Evolutionary conservation across 2,797 vertebrate genomes (phyloP).

Genomic region (Pitangus sulphuratus): DNA sequence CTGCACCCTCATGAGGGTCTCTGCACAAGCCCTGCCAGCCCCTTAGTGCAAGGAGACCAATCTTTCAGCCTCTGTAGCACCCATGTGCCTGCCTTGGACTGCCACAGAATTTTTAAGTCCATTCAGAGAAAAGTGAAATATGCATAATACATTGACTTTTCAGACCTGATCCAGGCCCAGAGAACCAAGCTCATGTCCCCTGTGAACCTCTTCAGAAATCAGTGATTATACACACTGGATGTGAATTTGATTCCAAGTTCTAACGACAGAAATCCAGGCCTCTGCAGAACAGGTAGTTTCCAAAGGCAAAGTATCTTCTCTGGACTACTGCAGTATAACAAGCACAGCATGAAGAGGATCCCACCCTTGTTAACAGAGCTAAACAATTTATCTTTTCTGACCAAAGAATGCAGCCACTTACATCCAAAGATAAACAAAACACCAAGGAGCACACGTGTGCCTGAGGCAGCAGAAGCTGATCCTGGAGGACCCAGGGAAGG

Average conservation of each 20-base stretch:
- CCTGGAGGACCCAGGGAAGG: neutral
- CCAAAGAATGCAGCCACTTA: neutral
- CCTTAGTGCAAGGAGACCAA: neutral
- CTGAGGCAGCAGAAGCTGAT: neutral
- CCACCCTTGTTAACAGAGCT: neutral
- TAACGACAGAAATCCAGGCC: neutral
- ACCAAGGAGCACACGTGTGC: neutral
- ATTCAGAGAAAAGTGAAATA: neutral
- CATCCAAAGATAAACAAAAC: constrained; percentile 20
- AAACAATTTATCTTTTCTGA: neutral
- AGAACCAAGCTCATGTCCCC: neutral
- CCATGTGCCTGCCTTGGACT: accelerated
- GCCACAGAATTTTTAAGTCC: neutral
- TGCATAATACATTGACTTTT: neutral
- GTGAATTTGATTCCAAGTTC: neutral
- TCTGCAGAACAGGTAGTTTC: neutral
- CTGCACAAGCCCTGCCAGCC: neutral
- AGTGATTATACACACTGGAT: neutral
- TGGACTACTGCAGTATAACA: neutral
- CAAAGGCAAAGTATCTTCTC: neutral
- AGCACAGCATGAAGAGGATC: neutral
- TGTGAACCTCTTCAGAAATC: neutral
- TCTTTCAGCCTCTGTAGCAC: neutral
- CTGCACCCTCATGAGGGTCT: neutral
- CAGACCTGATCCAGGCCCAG: neutral